Base-by-base conservation (phyloP, 2,797 vertebrate species). In the Coregonus ussuriensis region DNA sequence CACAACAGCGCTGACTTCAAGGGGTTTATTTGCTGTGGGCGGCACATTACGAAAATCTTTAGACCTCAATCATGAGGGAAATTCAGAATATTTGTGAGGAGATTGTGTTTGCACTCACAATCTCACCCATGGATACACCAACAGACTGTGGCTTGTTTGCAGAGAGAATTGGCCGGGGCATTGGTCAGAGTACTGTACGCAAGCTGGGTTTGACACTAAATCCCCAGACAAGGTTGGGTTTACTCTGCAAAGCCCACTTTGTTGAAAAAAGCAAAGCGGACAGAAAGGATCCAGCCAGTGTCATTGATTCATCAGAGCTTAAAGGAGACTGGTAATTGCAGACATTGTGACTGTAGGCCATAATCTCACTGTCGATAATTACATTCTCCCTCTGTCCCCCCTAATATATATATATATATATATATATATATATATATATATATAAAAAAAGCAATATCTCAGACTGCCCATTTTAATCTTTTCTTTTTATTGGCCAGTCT, bases 361-460 rank as follows among this genome's bases (percentile, higher is more conserved):
- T 91, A 84, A 93, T 93, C 89, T 92, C 83, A n/a, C 83, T 85
- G 87, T 91, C 89, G 89, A 91, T 93, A 92, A 93, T 93, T 87
- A 91, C 89, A 87, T 87, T 87, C 81, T 80, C 79, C 52, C 74
- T 56, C 7, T 13, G 66, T 75, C 59, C 73, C 25, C 25, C 25
- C 25, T 25, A 25, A 25, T 25, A 25, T 1, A 1, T 25, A 25
- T 25, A 25, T 25, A 25, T 25, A 25, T 25, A 25, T 25, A 25
- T 0, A 25, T 21, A 21, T 21, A 21, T 21, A 25, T 25, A 25
- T 25, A 1, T 25, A 25, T 25, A 25, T 25, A 25, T 25, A 25
- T 25, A 25, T 25, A 25, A 1, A 25, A 25, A 25, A 25, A 25
- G 25, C 25, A 25, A 25, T 25, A 25, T 25, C 25, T 25, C 25